Base-by-base conservation (phyloP, 1,140 invertebrate genomes). In the Antheraea mylitta region DNA sequence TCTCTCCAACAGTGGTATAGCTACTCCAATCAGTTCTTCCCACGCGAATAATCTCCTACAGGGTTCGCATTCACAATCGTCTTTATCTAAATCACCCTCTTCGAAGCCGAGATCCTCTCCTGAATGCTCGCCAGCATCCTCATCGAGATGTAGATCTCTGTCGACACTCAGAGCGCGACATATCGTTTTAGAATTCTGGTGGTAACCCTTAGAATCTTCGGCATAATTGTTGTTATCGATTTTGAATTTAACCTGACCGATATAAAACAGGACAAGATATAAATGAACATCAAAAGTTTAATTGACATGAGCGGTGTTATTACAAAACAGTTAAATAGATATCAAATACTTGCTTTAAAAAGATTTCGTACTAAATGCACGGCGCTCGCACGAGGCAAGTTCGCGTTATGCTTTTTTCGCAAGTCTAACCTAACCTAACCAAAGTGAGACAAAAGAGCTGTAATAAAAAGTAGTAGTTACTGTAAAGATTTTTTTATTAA, bases 31-130 rank as follows among this genome's bases (percentile, higher is more conserved):
- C 6, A 91, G 75, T 64, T 87, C 85, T 58, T 88, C 87, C 87
- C 86, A 89, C 0, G 78, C 81, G 0, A 81, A 81, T 6, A 88
- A 77, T 2, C 87, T 63, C 11, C 74, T 68, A 66, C 89, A 91
- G 3, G 87, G 79, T 0, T 38, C 78, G 58, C 89, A 91, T 0
- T 72, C 77, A 64, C 89, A 91, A 7, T 81, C 83, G 19, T 84
- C 83, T 16, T 13, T 53, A 16, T 62, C 73, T 2, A 74, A 37
- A 59, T 86, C 81, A 3, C 86, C 86, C 9, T 90, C 88, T 60
- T 89, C 86, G 68, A 90, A 90, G 45, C 86, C 86, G 5, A 85
- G 65, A 66, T 88, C 86, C 67, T 86, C 82, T 0, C 83, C 85
- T 0, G 81, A 83, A 42, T 69, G 81, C 19, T 82, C 81, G 4